These are phyloP conservation scores for Tillus elongatus DNA, from an alignment of 2,888 invertebrate genomes.

Conservation along the genomic window DNA sequence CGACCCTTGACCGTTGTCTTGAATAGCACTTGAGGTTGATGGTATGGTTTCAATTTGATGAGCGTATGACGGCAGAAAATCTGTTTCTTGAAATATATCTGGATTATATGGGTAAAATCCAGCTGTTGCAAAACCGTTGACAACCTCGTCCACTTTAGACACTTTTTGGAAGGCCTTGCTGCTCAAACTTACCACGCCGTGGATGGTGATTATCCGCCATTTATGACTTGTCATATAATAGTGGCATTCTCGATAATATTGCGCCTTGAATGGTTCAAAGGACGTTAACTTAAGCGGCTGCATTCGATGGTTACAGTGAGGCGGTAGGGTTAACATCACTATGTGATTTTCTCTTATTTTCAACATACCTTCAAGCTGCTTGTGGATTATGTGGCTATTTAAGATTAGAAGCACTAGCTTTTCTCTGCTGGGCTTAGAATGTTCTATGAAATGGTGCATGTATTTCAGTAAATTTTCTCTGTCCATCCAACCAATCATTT, in stretches of 20 bases:
- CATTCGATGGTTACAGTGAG: constrained; percentile 21
- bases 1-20: too few species aligned
- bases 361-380: constrained; percentile 6
- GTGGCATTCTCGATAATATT: constrained; percentile 3
- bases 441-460: constrained; percentile 9
- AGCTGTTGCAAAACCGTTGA: constrained; percentile 4
- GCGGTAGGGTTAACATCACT: constrained; percentile 20
- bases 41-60: too few species aligned
- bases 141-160: constrained; percentile 10
- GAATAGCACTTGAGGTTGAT: too few species aligned
- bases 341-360: constrained; percentile 16
- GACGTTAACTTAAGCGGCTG: background rate
- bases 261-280: background rate
- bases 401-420: constrained; percentile 10
- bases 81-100: background rate
- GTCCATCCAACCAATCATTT: constrained; percentile 1
- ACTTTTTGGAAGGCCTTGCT: constrained; percentile 11
- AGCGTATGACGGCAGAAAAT: background rate
- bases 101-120: background rate
- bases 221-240: constrained; percentile 4
- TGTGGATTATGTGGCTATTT: constrained; percentile 7
- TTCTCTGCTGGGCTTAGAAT: constrained; percentile 5
- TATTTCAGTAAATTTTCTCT: background rate
- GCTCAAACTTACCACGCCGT: constrained; percentile 5
- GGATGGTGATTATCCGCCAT: background rate